Percentiles rank a stretch among this genome's conserved stretches.
phyloP scores from a whole-genome alignment of 2,113 vertebrate genomes.

The Anser brachyrhynchus region DNA sequence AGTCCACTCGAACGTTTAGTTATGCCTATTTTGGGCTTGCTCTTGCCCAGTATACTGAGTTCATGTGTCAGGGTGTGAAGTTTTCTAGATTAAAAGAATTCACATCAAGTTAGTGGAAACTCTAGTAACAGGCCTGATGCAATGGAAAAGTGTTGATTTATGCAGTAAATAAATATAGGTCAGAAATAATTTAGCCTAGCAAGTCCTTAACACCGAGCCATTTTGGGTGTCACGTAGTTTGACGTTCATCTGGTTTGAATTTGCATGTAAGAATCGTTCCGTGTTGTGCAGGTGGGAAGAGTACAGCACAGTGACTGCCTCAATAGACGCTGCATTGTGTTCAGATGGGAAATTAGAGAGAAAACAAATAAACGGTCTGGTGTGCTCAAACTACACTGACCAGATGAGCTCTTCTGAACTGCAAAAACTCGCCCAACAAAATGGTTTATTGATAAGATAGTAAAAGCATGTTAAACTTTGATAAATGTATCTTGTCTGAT shows the following conservation, averaged over 20 bases:
- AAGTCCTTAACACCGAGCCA: fast-evolving
- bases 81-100: background rate
- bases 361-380: background rate
- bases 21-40: background rate
- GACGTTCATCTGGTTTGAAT: background rate
- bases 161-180: background rate
- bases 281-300: background rate
- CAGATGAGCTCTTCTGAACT: background rate
- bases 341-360: background rate
- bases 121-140: background rate
- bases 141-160: background rate
- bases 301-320: fast-evolving
- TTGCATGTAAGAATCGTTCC: fast-evolving
- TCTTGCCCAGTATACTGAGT: too few species aligned
- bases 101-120: background rate
- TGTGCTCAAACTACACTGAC: background rate
- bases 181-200: background rate
- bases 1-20: background rate
- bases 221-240: fast-evolving
- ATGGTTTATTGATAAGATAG: background rate
- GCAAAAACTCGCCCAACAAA: background rate
- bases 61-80: background rate
- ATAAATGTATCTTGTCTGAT: background rate
- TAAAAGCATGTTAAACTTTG: background rate
- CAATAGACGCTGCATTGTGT: background rate